Percentiles rank a stretch among this genome's conserved stretches.
Evolutionary conservation across 2,113 vertebrate species (phyloP).

Genomic region (Egretta garzetta): DNA sequence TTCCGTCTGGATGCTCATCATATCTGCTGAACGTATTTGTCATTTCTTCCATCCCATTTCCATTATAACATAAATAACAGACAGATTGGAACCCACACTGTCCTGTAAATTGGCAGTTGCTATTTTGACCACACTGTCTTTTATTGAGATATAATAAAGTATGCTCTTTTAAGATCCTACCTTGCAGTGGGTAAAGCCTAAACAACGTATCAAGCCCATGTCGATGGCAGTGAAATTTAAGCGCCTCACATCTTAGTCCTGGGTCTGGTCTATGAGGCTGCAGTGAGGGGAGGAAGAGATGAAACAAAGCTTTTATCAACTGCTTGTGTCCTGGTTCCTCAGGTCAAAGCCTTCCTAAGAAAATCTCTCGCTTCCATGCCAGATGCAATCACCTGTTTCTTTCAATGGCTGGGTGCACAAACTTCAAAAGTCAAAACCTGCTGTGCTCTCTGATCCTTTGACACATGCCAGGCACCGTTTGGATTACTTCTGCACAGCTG

Average conservation of each 20-base stretch:
- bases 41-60: background rate
- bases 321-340: background rate
- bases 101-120: slow-evolving; percentile 18
- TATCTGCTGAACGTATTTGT: background rate
- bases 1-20: background rate
- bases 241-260: background rate
- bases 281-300: background rate
- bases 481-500: background rate
- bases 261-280: background rate
- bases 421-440: background rate
- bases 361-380: background rate
- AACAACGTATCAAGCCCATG: fast-evolving
- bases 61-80: background rate
- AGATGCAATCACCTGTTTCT: background rate
- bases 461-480: background rate
- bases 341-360: background rate
- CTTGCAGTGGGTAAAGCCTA: background rate
- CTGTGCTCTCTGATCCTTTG: background rate
- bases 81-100: background rate
- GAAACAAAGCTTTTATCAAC: background rate
- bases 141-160: slow-evolving; percentile 9
- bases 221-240: background rate
- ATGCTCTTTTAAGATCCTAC: background rate
- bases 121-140: slow-evolving; percentile 16
- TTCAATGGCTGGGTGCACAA: background rate